These are phyloP conservation scores for Hyaena hyaena DNA, from an alignment of 2,113 vertebrate genomes.

Conservation along the genomic window DNA sequence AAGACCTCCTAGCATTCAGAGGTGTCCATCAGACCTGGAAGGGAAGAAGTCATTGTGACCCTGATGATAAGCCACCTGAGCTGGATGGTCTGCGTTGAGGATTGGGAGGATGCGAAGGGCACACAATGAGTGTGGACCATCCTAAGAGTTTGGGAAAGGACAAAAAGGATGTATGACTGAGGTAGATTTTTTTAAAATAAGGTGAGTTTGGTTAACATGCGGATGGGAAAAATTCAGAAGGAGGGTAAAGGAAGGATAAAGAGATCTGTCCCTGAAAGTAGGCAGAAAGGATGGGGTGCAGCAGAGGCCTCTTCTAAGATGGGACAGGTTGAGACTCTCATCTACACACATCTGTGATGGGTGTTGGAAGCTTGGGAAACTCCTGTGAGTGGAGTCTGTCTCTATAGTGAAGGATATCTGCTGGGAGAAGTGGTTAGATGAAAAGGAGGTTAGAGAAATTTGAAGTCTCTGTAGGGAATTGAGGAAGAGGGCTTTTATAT, in stretches of 20 bases:
- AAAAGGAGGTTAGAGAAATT: background rate
- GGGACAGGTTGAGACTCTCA: background rate
- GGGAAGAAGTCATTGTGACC: background rate
- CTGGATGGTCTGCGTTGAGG: background rate
- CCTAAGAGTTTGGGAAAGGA: background rate
- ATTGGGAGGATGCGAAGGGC: background rate
- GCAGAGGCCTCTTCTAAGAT: too few relatives aligned
- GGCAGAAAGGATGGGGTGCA: background rate
- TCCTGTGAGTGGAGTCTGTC: background rate
- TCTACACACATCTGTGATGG: background rate
- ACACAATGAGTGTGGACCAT: background rate
- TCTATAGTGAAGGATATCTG: background rate
- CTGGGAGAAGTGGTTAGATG: background rate
- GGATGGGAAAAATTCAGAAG: background rate
- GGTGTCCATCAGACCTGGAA: background rate
- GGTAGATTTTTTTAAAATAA: background rate
- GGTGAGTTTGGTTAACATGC: background rate
- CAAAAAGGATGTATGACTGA: background rate
- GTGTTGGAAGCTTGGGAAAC: background rate
- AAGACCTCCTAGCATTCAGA: background rate
- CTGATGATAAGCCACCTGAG: too few relatives aligned
- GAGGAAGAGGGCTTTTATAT: background rate
- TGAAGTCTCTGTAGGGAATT: background rate
- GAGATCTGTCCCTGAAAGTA: background rate
- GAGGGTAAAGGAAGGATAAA: background rate